phyloP scores from a whole-genome alignment of 2,797 vertebrate species.

The Simalia tracyae region DNA sequence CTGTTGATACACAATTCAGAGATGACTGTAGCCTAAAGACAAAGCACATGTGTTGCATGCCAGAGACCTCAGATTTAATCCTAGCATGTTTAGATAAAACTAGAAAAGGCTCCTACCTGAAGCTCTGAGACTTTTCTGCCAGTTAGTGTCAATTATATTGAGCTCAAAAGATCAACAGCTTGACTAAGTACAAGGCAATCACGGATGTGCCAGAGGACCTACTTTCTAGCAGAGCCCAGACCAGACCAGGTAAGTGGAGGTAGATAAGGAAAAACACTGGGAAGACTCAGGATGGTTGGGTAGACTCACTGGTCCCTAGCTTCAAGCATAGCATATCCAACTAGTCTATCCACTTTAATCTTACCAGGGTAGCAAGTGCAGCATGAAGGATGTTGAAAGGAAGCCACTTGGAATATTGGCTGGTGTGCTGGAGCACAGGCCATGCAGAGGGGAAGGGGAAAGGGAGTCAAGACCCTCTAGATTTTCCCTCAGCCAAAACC shows the following conservation, averaged over 20 bases:
- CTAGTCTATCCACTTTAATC: neutral
- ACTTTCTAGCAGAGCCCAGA: neutral
- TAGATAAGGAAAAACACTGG: neutral
- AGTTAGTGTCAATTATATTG: neutral
- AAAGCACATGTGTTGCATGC: neutral
- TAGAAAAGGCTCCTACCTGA: neutral
- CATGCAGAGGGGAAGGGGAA: neutral
- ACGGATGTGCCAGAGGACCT: neutral
- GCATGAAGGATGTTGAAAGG: neutral
- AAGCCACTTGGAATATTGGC: neutral
- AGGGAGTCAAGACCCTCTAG: neutral
- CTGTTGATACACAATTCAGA: neutral
- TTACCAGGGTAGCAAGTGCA: neutral
- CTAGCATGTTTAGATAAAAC: neutral
- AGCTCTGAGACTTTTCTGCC: neutral
- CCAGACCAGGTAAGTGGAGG: neutral
- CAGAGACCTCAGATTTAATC: neutral
- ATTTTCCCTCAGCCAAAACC: neutral
- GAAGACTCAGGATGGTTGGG: neutral
- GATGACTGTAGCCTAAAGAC: neutral
- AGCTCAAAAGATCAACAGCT: neutral
- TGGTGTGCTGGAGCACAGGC: neutral
- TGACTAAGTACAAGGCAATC: neutral
- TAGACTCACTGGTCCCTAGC: neutral
- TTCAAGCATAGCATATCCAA: neutral